Percentiles rank a stretch among this genome's conserved stretches.
phyloP scores from a whole-genome alignment of 2,888 invertebrate species.

The Axea sp. region DNA sequence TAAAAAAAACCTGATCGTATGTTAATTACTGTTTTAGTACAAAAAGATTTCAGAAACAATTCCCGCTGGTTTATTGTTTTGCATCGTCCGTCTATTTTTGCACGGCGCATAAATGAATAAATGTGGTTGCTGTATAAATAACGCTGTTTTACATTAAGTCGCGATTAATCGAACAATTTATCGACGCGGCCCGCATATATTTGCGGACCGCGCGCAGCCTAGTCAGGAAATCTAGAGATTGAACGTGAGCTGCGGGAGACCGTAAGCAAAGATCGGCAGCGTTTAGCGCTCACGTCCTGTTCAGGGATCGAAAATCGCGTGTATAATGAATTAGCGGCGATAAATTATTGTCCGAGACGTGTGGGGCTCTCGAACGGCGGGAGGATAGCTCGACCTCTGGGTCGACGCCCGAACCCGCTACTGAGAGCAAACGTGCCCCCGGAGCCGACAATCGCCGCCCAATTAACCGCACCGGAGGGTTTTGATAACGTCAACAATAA shows the following conservation, averaged over 20 bases:
- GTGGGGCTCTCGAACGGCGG: conserved; percentile 1
- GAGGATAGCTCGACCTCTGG: conserved; percentile 43
- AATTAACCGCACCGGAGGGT: conserved; percentile 75
- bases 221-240: conserved; percentile 60
- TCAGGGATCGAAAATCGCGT: conserved; percentile 62
- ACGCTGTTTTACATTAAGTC: conserved; percentile 53
- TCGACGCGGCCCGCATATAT: conserved; percentile 54
- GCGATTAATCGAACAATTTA: conserved; percentile 61
- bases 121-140: conserved; percentile 49
- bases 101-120: conserved; percentile 38
- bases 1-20: no score
- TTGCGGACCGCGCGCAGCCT: conserved; percentile 39
- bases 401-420: conserved; percentile 59
- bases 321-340: conserved; percentile 62
- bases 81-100: conserved; percentile 29
- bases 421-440: conserved; percentile 43
- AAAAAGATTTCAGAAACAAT: no score
- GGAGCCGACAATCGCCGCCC: conserved; percentile 72
- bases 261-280: conserved; percentile 60
- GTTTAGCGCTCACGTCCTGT: conserved; percentile 59
- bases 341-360: conserved; percentile 56
- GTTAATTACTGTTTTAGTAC: no score
- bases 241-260: conserved; percentile 61
- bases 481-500: conserved; percentile 74
- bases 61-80: conserved; percentile 36